These are phyloP conservation scores for Drosophila takahashii DNA, from an alignment of 1,140 invertebrate genomes.

Conservation along the genomic window DNA sequence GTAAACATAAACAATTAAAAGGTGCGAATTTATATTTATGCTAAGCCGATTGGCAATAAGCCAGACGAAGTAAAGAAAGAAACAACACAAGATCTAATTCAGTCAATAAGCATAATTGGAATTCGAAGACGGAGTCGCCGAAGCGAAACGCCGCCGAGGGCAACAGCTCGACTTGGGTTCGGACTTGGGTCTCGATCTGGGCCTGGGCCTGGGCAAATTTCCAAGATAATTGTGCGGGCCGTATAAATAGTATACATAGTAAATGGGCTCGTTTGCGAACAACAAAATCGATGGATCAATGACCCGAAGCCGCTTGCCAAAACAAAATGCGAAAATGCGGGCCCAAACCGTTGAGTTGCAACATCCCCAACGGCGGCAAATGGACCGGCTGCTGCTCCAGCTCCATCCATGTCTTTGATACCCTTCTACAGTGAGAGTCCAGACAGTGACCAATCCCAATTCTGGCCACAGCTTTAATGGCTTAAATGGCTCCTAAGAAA, in stretches of 20 bases:
- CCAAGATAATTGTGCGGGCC: slow-evolving; percentile 47
- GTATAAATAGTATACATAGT: slow-evolving; percentile 22
- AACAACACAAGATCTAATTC: slow-evolving; percentile 36
- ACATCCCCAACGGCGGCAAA: slow-evolving; percentile 23
- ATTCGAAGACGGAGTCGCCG: slow-evolving; percentile 14
- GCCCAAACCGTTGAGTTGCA: slow-evolving; percentile 26
- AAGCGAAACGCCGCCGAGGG: slow-evolving; percentile 34
- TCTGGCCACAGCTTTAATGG: too few species aligned
- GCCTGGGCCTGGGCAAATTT: slow-evolving; percentile 30
- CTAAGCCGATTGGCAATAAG: slow-evolving; percentile 73
- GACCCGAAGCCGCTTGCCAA: slow-evolving; percentile 39
- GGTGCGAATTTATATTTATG: slow-evolving; percentile 83
- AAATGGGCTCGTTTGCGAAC: slow-evolving; percentile 25
- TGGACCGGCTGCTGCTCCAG: slow-evolving; percentile 19
- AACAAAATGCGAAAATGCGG: slow-evolving; percentile 53
- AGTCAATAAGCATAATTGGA: slow-evolving; percentile 10
- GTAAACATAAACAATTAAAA: slow-evolving; percentile 76
- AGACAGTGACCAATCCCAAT: slow-evolving; percentile 3
- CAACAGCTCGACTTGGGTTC: slow-evolving; percentile 8
- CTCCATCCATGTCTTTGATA: slow-evolving; percentile 6
- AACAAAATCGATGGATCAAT: slow-evolving; percentile 33
- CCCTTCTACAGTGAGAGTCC: slow-evolving; percentile 5
- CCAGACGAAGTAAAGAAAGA: slow-evolving; percentile 22
- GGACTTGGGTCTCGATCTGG: slow-evolving; percentile 6
- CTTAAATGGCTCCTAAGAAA: background rate